A percentile compares a stretch with the other conserved stretches of the same genome.
Conservation (phyloP, 2,113 vertebrate genomes). For the Sapajus apella region DNA sequence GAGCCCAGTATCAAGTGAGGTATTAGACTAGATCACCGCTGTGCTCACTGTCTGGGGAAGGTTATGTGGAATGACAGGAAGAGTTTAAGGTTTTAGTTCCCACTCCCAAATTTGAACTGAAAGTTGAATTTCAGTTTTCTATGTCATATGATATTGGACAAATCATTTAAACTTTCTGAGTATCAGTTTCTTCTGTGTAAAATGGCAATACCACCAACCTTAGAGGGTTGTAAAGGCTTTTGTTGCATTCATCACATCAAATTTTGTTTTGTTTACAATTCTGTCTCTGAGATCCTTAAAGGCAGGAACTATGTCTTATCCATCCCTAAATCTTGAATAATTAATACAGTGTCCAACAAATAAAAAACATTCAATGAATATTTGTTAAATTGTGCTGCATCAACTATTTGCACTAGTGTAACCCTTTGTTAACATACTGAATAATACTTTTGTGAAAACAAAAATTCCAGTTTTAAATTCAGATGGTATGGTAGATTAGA, state of each 20-base stretch:
- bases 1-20: neutral
- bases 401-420: neutral
- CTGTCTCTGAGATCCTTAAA: neutral
- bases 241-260: neutral
- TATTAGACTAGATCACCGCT: neutral
- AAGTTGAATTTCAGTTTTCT: neutral
- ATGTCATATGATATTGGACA: neutral
- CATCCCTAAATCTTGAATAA: neutral
- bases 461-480: neutral
- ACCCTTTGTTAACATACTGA: neutral
- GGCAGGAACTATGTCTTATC: neutral
- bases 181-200: neutral
- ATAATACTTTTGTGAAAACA: neutral
- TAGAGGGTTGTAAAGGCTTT: neutral
- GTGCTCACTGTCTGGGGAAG: neutral
- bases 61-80: neutral
- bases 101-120: neutral
- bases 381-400: neutral
- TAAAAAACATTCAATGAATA: neutral
- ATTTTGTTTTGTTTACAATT: constrained; percentile 12
- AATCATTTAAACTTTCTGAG: neutral
- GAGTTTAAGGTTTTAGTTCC: neutral
- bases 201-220: neutral
- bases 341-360: neutral
- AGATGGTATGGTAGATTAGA: neutral